These are phyloP conservation scores for Eilema depressum DNA, from an alignment of 2,888 invertebrate species.

Conservation along the genomic window DNA sequence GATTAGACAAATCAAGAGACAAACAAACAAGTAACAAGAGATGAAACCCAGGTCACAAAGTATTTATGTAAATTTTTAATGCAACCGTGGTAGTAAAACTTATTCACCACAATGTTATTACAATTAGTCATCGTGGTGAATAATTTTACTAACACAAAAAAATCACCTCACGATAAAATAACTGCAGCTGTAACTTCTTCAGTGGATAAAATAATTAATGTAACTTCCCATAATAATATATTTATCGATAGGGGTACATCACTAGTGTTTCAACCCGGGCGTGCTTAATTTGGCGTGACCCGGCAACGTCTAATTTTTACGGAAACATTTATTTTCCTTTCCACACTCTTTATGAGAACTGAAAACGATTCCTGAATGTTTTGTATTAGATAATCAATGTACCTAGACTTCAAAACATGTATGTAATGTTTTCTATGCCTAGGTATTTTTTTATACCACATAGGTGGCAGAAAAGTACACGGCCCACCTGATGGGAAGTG, in stretches of 20 bases:
- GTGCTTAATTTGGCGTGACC: constrained; percentile 72
- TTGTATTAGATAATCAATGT: neutral
- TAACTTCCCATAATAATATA: neutral
- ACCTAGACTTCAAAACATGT: neutral
- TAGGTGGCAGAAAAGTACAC: no score
- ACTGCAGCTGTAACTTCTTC: neutral
- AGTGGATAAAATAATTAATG: neutral
- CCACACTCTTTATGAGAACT: constrained; percentile 32
- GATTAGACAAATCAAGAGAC: no score
- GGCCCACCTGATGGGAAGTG: no score
- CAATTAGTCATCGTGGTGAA: no score
- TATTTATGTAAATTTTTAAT: no score
- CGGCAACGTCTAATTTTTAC: constrained; percentile 71
- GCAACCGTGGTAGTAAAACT: no score
- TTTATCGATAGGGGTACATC: constrained; percentile 51
- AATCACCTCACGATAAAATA: no score
- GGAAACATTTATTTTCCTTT: constrained; percentile 71
- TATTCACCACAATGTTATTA: no score
- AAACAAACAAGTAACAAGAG: neutral
- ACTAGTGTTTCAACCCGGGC: constrained; percentile 55
- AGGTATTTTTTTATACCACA: no score
- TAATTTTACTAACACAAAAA: no score
- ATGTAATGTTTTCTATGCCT: neutral
- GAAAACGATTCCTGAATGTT: constrained; percentile 28
- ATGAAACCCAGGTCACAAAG: no score